These are phyloP conservation scores for Carassius auratus DNA, from an alignment of 2,113 vertebrate species.

Conservation along the genomic window DNA sequence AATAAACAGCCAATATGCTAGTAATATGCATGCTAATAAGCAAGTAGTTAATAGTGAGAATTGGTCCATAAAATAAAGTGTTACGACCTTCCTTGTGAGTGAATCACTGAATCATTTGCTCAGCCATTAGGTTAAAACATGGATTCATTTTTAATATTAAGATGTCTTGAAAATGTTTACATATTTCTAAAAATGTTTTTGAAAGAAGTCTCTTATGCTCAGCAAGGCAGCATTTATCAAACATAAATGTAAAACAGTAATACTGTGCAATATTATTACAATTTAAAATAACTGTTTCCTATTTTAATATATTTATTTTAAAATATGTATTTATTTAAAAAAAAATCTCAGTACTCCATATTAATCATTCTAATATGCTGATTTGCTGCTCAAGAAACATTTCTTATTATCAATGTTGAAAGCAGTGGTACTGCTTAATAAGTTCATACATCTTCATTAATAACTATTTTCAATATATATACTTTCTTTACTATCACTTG, in stretches of 20 bases:
- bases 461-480: too few relatives aligned
- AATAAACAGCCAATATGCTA: too few relatives aligned
- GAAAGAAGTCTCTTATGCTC: background rate
- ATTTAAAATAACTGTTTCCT: background rate
- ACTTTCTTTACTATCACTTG: too few relatives aligned
- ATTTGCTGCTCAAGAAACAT: too few relatives aligned
- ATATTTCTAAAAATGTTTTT: background rate
- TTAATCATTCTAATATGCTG: background rate
- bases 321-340: background rate
- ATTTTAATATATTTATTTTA: background rate
- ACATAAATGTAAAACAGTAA: background rate
- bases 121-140: background rate
- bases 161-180: background rate
- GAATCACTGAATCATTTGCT: background rate
- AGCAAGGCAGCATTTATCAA: background rate
- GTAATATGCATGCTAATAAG: too few relatives aligned
- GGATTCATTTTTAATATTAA: background rate
- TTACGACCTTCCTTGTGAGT: background rate
- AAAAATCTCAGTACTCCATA: background rate
- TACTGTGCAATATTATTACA: background rate
- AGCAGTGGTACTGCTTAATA: too few relatives aligned
- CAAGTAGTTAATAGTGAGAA: too few relatives aligned
- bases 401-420: too few relatives aligned
- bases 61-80: too few relatives aligned
- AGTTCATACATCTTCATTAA: too few relatives aligned